A percentile compares a stretch with the other conserved stretches of the same genome.
Evolutionary conservation across 2,888 invertebrate genomes (phyloP).

Genomic region (Petrophora chlorosata): DNA sequence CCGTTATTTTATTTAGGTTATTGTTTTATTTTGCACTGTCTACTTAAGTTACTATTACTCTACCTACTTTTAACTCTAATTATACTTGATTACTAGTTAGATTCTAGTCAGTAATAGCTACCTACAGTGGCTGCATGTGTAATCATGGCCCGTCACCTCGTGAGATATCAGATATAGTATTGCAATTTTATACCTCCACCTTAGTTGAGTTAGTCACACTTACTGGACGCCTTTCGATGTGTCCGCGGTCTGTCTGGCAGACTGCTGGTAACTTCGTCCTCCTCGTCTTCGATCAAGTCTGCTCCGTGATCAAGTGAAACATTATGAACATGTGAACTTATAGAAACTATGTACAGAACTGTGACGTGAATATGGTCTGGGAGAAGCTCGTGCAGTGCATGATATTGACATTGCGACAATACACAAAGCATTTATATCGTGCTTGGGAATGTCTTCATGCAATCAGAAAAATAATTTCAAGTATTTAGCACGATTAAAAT

Average conservation of each 20-base stretch:
- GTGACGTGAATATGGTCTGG: slow-evolving; percentile 29
- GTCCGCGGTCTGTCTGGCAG: slow-evolving; percentile 72
- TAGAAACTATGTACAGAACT: slow-evolving; percentile 48
- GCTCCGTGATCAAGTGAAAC: slow-evolving; percentile 50
- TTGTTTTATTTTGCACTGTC: slow-evolving; percentile 18
- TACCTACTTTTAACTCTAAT: slow-evolving; percentile 11
- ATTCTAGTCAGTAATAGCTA: slow-evolving; percentile 19
- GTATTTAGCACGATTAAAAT: background rate
- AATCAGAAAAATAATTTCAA: slow-evolving; percentile 38
- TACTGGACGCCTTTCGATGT: slow-evolving; percentile 84
- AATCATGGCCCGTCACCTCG: slow-evolving; percentile 31
- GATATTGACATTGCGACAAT: slow-evolving; percentile 27
- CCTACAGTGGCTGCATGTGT: slow-evolving; percentile 26
- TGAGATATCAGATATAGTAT: slow-evolving; percentile 21
- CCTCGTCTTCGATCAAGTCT: slow-evolving; percentile 85
- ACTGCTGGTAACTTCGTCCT: slow-evolving; percentile 79
- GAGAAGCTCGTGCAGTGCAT: slow-evolving; percentile 33
- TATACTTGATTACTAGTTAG: slow-evolving; percentile 19
- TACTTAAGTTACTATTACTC: slow-evolving; percentile 12
- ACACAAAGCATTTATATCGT: slow-evolving; percentile 64
- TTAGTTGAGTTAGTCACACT: slow-evolving; percentile 55
- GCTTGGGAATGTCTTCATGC: slow-evolving; percentile 61
- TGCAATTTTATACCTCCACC: slow-evolving; percentile 27
- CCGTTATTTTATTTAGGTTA: slow-evolving; percentile 16
- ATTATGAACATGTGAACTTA: slow-evolving; percentile 50